phyloP scores from a whole-genome alignment of 2,113 vertebrate species.

The Onychostoma macrolepis region DNA sequence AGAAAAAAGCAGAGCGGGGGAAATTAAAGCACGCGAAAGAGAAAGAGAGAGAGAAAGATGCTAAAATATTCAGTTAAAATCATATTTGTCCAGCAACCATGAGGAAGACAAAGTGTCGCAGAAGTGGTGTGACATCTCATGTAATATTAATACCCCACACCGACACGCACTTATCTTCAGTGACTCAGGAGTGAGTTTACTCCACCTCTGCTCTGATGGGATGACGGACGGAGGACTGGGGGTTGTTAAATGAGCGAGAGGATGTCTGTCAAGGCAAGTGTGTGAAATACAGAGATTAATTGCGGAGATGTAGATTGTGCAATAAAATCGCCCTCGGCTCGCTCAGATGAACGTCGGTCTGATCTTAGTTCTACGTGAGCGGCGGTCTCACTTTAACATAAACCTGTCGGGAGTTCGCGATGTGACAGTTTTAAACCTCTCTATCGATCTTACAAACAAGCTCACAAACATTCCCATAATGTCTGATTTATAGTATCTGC shows the following conservation, averaged over 20 bases:
- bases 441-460: slow-evolving; percentile 3
- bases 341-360: neutral
- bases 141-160: slow-evolving; percentile 47
- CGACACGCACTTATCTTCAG: slow-evolving; percentile 1
- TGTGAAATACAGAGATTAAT: slow-evolving; percentile 32
- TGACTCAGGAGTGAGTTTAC: slow-evolving; percentile 28
- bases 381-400: slow-evolving; percentile 1
- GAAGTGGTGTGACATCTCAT: slow-evolving; percentile 11
- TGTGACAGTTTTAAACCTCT: slow-evolving; percentile 9
- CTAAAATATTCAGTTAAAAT: slow-evolving; percentile 27
- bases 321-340: slow-evolving; percentile 25
- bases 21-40: neutral
- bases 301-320: slow-evolving; percentile 28
- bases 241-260: slow-evolving; percentile 48
- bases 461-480: slow-evolving; percentile 1
- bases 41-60: neutral
- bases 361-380: slow-evolving; percentile 10
- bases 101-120: slow-evolving; percentile 20
- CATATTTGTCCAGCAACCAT: slow-evolving; percentile 29
- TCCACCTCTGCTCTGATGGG: slow-evolving; percentile 41
- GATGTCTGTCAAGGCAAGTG: slow-evolving; percentile 31
- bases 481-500: slow-evolving; percentile 29
- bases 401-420: neutral
- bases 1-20: slow-evolving; percentile 18
- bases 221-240: slow-evolving; percentile 38